Base-by-base conservation (phyloP, 2,888 invertebrate species). In the Rhabditoides inermis region DNA sequence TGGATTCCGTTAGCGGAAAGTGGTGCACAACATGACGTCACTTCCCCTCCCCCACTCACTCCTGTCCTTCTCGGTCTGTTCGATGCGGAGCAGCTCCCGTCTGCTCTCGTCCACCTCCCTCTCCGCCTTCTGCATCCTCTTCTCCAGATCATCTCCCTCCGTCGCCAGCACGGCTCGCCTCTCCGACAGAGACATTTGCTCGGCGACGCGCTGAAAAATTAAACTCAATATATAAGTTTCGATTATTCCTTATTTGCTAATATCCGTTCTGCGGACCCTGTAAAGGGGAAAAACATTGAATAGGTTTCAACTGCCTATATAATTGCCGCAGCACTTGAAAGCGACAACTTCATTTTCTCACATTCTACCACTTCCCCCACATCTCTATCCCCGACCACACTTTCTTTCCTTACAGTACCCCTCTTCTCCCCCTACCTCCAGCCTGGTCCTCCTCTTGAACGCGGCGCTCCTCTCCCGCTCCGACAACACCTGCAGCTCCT, bases 61-160 rank as follows among this genome's bases (percentile, higher is more conserved):
- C n/a, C 26, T 44, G 26, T 25, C 23, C 26, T 10, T 5, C 39
- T n/a, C 5, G 6, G 18, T 27, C 45, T 40, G 12, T 41, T 41
- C 49, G 41, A 23, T 22, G 20, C 35, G 26, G 4, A 6, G 4
- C 15, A 49, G 41, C 22, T 41, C 41, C 49, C 25, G 28, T 41
- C 41, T 49, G 25, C 18, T 30, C 41, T 49, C 26, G 7, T 41
- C 41, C 30, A 41, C 25, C 10, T 18, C 2, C 7, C 28, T 1
- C 27, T 27, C n/a, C 20, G 47, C 52, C 37, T 45, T 50, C 20
- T 46, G 48, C 27, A 55, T 46, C 22, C 51, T 53, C 12, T 30
- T 18, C 26, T 55, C 49, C 28, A 59, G 22, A 2, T 41, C 46
- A n/a, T n/a, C n/a, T n/a, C n/a, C n/a, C n/a, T n/a, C n/a, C n/a